These are phyloP conservation scores for Graphium colonna DNA, from an alignment of 2,888 invertebrate species.

Conservation along the genomic window DNA sequence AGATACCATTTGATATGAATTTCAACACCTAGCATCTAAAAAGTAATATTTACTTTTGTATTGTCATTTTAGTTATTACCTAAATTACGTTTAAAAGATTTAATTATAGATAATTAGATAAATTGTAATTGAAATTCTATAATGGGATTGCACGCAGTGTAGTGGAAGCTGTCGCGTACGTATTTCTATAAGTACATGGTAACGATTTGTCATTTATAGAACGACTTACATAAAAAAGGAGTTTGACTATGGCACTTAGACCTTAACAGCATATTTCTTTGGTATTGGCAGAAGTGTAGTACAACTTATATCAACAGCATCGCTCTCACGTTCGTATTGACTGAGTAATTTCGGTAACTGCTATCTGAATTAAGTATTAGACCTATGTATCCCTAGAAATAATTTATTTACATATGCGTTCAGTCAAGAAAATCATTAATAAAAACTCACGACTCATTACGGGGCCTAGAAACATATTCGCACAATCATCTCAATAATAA, in stretches of 20 bases:
- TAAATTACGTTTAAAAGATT: constrained; percentile 37
- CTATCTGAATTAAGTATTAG: constrained; percentile 46
- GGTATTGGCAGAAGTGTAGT: constrained; percentile 20
- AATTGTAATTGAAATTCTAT: neutral
- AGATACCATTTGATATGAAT: constrained; percentile 30
- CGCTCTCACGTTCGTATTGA: constrained; percentile 10
- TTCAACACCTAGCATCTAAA: constrained; percentile 29
- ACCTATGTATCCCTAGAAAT: constrained; percentile 49
- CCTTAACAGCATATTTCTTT: constrained; percentile 24
- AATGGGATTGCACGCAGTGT: constrained; percentile 10
- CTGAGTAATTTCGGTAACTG: constrained; percentile 42
- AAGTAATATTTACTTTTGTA: constrained; percentile 51
- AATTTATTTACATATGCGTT: constrained; percentile 60
- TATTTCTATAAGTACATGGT: constrained; percentile 25
- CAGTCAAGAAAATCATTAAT: constrained; percentile 47
- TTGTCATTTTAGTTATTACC: constrained; percentile 62
- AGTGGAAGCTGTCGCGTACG: constrained; percentile 1
- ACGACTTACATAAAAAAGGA: neutral
- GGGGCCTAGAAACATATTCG: too few species aligned
- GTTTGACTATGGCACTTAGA: constrained; percentile 15
- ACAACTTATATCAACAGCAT: neutral
- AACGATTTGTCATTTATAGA: neutral
- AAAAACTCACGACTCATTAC: constrained; percentile 3
- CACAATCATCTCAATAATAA: neutral
- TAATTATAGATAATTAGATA: constrained; percentile 11